phyloP scores from a whole-genome alignment of 1,140 invertebrate species.

The Samia ricini region DNA sequence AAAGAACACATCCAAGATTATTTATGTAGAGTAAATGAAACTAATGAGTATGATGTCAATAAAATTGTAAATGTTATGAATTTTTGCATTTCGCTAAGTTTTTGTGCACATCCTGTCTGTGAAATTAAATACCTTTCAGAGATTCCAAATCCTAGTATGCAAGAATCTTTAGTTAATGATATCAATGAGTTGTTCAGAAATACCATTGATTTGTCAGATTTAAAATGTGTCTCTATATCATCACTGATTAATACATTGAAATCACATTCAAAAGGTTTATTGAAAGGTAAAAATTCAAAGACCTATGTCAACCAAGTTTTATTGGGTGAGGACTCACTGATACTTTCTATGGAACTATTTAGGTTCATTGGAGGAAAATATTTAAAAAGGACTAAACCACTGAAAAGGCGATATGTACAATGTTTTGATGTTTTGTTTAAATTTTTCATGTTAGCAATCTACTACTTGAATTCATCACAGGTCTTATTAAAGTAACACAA shows the following conservation, averaged over 20 bases:
- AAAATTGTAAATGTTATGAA: constrained; percentile 52
- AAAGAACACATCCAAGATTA: constrained; percentile 52
- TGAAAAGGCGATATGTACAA: constrained; percentile 47
- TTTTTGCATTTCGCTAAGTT: constrained; percentile 57
- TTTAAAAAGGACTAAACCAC: constrained; percentile 26
- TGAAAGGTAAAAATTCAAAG: constrained; percentile 32
- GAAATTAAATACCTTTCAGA: constrained; percentile 58
- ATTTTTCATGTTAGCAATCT: constrained; percentile 76
- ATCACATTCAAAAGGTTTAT: constrained; percentile 37
- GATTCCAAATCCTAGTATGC: constrained; percentile 53
- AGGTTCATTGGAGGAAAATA: constrained; percentile 36
- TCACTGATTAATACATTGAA: constrained; percentile 45
- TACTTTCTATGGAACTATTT: constrained; percentile 57
- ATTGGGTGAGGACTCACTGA: constrained; percentile 54
- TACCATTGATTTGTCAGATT: constrained; percentile 43
- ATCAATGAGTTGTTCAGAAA: constrained; percentile 50
- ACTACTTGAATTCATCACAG: constrained; percentile 69
- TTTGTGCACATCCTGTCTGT: constrained; percentile 50
- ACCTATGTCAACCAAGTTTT: constrained; percentile 45
- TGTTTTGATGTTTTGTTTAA: constrained; percentile 78
- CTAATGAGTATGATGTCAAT: constrained; percentile 29
- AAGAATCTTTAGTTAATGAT: constrained; percentile 55
- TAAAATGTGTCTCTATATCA: constrained; percentile 46
- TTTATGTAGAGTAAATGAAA: constrained; percentile 27
- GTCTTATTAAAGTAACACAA: constrained; percentile 70